Evolutionary conservation across 2,888 invertebrate species (phyloP), one percentile per base, ranked within the genome.

Genomic region (Capitulum mitella): DNA sequence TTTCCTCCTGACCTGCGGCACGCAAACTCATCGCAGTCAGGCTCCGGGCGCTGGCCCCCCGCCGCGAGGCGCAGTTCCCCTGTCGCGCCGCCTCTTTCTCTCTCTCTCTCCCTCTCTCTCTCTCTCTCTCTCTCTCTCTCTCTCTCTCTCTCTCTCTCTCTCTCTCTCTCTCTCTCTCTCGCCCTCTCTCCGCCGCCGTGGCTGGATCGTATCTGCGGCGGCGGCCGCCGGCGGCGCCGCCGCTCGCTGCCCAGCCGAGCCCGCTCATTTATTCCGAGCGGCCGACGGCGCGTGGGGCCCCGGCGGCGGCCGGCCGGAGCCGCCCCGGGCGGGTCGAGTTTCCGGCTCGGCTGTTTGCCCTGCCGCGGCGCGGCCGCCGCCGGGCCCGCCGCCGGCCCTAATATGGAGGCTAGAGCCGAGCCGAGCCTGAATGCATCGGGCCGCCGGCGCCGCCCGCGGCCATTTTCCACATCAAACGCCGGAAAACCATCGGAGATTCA

Each of bases 381-480:
- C 70, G 70, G 70, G 40, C 1, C 37, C 22, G 5, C 70, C 70
- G 8, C 70, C 37, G 37, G 70, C 37, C 70, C 70, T 40, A 70
- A 70, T 70, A 70, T 26, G 70, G 70, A 70, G 26, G 22, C 40
- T 10, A 58, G 58, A 26, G n/a, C 10, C 58, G n/a, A 10, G 29
- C 14, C 40, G 40, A 26, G 70, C 10, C 70, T 70, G 37, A 70
- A 70, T 70, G 70, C 70, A 16, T 26, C 37, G 34, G 54, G 29
- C 70, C 70, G 22, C 58, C 26, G 40, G 70, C 70, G 37, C 3
- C 37, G 70, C 70, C 70, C 37, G 10, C 37, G 70, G 70, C 22
- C 70, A 70, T 70, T 70, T 70, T 70, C 70, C 70, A 70, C 70
- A 70, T 70, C 70, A 70, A 70, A 70, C 70, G 70, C 70, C 70